Evolutionary conservation across 2,797 vertebrate species (phyloP).

Genomic region (Malurus leucopterus): DNA sequence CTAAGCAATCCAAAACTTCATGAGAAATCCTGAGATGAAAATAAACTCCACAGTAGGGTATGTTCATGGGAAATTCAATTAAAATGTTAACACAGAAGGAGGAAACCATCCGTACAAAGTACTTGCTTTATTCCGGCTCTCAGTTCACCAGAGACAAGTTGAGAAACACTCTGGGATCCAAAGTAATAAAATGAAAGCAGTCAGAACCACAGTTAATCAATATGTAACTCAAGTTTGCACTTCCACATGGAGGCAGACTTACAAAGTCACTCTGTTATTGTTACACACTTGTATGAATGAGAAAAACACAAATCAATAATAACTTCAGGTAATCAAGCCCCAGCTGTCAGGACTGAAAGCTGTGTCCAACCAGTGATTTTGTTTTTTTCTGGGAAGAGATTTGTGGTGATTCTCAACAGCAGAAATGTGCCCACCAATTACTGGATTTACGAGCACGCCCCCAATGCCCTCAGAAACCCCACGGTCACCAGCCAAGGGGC

Average conservation of each 20-base stretch:
- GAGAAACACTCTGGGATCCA: not conserved
- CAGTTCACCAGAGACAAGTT: fast-evolving
- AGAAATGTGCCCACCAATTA: not conserved
- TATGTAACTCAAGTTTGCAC: not conserved
- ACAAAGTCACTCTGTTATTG: not conserved
- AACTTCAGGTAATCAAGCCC: not conserved
- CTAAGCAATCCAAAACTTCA: not conserved
- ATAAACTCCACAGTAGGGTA: not conserved
- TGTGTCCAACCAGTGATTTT: not conserved
- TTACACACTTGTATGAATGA: not conserved
- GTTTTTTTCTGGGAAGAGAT: not conserved
- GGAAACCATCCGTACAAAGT: not conserved
- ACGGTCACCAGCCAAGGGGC: not conserved
- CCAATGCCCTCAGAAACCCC: fast-evolving
- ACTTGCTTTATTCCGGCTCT: fast-evolving
- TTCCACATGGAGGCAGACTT: not conserved
- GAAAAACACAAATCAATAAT: not conserved
- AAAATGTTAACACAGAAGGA: not conserved
- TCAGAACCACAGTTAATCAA: not conserved
- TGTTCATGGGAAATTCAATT: not conserved
- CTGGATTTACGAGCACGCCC: not conserved
- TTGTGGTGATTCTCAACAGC: not conserved
- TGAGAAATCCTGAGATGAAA: not conserved
- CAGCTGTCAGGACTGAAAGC: not conserved
- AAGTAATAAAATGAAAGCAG: not conserved